A percentile compares a stretch with the other conserved stretches of the same genome.
Evolutionary conservation across 1,140 invertebrate species (phyloP).

Genomic region (Tribolium madens): DNA sequence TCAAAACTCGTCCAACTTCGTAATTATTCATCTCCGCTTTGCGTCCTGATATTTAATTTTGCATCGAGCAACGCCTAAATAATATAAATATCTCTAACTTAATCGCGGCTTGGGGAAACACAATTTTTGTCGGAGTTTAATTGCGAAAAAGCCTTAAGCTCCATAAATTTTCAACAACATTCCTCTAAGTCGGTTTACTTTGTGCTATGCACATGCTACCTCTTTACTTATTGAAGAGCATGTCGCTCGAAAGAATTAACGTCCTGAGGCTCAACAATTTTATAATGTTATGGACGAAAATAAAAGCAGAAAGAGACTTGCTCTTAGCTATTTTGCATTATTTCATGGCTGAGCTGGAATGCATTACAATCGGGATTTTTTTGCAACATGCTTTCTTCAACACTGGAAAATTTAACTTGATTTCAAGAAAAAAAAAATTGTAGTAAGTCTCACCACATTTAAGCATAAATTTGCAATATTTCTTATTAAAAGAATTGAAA

Average conservation of each 20-base stretch:
- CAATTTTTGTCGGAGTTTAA: not conserved
- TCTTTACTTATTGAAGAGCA: slow-evolving; percentile 13
- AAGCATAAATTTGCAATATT: no score
- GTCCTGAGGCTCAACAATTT: slow-evolving; percentile 2
- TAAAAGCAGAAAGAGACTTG: slow-evolving; percentile 1
- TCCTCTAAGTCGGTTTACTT: not conserved
- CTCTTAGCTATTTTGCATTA: slow-evolving; percentile 6
- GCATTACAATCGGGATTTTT: not conserved
- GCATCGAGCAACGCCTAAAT: slow-evolving; percentile 8
- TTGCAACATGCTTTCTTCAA: no score
- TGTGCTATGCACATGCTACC: slow-evolving; percentile 9
- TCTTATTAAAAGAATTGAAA: no score
- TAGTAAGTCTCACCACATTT: no score
- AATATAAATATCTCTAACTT: slow-evolving; percentile 33
- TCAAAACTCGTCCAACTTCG: slow-evolving; percentile 15
- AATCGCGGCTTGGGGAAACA: not conserved
- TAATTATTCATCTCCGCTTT: slow-evolving; percentile 27
- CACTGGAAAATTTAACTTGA: no score
- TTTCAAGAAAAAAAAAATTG: no score
- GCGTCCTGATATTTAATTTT: slow-evolving; percentile 14
- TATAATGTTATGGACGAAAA: slow-evolving; percentile 11
- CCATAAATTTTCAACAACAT: not conserved
- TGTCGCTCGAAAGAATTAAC: slow-evolving; percentile 7
- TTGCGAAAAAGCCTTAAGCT: not conserved
- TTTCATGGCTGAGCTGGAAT: not conserved